phyloP scores from a whole-genome alignment of 1,140 invertebrate genomes.

The Zophobas morio region DNA sequence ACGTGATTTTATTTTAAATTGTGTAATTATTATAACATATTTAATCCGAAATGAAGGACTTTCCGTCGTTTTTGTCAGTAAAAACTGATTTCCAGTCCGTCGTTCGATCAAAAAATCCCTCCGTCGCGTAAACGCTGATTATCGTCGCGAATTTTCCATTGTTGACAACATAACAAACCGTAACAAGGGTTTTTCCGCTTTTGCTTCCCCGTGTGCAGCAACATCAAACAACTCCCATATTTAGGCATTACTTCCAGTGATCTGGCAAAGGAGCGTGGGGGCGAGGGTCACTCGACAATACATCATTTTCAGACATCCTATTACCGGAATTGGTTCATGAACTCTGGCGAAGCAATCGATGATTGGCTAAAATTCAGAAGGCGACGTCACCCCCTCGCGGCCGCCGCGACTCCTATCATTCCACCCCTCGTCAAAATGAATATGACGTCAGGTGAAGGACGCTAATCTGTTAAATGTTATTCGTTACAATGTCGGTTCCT shows the following conservation, averaged over 20 bases:
- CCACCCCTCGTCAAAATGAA: slow-evolving; percentile 49
- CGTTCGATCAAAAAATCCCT: too few species aligned
- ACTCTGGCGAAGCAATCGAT: slow-evolving; percentile 53
- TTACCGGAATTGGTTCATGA: slow-evolving; percentile 60
- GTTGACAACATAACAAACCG: slow-evolving; percentile 32
- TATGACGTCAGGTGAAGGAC: slow-evolving; percentile 57
- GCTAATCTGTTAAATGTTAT: slow-evolving; percentile 64
- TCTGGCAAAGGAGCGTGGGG: slow-evolving; percentile 56
- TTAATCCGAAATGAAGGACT: too few species aligned
- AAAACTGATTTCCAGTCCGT: too few species aligned
- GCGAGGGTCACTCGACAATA: slow-evolving; percentile 60
- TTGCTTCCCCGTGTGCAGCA: slow-evolving; percentile 11
- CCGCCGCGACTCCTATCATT: slow-evolving; percentile 52
- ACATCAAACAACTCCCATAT: slow-evolving; percentile 56
- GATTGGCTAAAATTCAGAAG: slow-evolving; percentile 60
- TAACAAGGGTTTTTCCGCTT: slow-evolving; percentile 46
- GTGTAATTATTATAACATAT: too few species aligned
- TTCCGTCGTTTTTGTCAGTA: too few species aligned
- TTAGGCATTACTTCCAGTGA: slow-evolving; percentile 58
- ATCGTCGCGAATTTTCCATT: slow-evolving; percentile 5
- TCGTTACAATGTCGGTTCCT: slow-evolving; percentile 61
- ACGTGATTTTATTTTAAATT: too few species aligned
- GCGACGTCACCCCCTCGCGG: slow-evolving; percentile 54
- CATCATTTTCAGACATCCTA: slow-evolving; percentile 64
- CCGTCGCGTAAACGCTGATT: too few species aligned